Evolutionary conservation across 2,888 invertebrate species (phyloP).

Genomic region (Apocheima hispidaria): DNA sequence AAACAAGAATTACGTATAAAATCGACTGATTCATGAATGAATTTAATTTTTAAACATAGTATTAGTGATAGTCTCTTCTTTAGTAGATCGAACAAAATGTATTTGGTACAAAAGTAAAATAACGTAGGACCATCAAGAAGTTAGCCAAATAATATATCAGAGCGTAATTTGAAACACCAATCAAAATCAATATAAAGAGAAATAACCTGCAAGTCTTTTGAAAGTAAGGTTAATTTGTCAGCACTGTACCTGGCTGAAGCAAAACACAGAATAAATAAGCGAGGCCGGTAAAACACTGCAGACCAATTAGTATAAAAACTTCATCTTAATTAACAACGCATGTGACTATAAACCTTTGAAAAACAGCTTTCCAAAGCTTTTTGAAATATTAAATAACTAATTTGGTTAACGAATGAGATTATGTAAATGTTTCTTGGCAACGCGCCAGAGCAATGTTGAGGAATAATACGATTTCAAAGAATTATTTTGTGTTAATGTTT

Average conservation of each 20-base stretch:
- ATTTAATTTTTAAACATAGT: too few species aligned
- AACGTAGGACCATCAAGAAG: too few species aligned
- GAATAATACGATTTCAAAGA: slow-evolving; percentile 15
- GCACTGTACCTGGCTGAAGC: not conserved
- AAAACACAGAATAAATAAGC: not conserved
- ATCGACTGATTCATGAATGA: too few species aligned
- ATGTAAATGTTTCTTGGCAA: slow-evolving; percentile 24
- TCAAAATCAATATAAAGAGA: too few species aligned
- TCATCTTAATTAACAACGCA: slow-evolving; percentile 46
- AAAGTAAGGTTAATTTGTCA: not conserved
- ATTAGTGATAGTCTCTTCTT: too few species aligned
- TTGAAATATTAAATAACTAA: slow-evolving; percentile 44
- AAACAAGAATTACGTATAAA: too few species aligned
- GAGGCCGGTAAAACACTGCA: slow-evolving; percentile 27
- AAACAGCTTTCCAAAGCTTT: slow-evolving; percentile 25
- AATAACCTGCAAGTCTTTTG: too few species aligned
- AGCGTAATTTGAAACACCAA: too few species aligned
- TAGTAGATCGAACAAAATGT: too few species aligned
- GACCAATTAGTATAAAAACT: slow-evolving; percentile 53
- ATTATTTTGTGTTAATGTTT: slow-evolving; percentile 7
- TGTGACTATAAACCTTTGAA: slow-evolving; percentile 39
- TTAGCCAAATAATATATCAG: too few species aligned
- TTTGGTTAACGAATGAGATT: slow-evolving; percentile 39
- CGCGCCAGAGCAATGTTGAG: slow-evolving; percentile 11
- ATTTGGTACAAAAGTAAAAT: too few species aligned